Conservation (phyloP, 2,888 invertebrate species). For the Pelosia muscerda region DNA sequence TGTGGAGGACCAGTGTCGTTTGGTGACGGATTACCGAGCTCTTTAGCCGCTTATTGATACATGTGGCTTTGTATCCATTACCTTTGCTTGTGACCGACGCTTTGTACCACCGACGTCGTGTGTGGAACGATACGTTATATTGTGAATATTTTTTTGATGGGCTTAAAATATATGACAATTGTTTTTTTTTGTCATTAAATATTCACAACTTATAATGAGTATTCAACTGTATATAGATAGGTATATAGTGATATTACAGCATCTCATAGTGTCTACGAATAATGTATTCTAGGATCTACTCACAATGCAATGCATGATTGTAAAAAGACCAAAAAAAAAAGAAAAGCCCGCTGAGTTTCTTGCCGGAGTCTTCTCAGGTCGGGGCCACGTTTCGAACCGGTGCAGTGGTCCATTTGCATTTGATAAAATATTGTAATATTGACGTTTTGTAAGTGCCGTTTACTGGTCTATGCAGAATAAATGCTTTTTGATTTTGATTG, state of each 20-base stretch:
- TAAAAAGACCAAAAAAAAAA: no score
- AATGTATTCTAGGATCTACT: no score
- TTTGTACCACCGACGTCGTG: slow-evolving; percentile 35
- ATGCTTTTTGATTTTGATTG: no score
- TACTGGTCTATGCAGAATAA: no score
- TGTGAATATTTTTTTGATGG: background rate
- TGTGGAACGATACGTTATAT: background rate
- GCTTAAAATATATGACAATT: background rate
- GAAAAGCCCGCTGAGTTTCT: no score
- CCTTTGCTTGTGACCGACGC: slow-evolving; percentile 59
- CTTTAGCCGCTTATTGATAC: slow-evolving; percentile 74
- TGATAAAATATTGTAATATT: no score
- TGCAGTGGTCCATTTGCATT: no score
- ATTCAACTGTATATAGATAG: background rate
- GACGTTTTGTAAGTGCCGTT: no score
- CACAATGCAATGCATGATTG: no score
- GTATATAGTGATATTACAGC: background rate
- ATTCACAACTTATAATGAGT: background rate
- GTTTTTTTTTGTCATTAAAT: background rate
- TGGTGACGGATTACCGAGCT: slow-evolving; percentile 78
- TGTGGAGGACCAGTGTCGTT: slow-evolving; percentile 50
- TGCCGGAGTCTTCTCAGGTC: no score
- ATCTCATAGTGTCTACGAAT: no score
- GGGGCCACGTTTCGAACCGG: no score
- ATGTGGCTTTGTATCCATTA: slow-evolving; percentile 56